Evolutionary conservation across 2,113 vertebrate genomes (phyloP).

Genomic region (Coptodon bakossiorum): DNA sequence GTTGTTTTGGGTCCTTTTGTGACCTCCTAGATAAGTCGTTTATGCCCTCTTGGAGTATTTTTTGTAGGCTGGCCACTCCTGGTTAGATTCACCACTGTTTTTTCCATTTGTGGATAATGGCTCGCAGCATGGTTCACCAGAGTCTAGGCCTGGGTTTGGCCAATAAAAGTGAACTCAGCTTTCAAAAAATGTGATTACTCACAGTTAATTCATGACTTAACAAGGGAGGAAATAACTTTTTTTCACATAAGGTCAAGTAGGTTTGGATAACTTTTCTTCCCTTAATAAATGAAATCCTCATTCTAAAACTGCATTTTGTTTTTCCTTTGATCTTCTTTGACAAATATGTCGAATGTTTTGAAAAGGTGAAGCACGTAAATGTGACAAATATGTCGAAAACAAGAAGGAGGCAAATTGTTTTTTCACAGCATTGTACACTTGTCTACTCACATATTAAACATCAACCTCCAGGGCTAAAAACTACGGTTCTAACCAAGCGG

Average conservation of each 20-base stretch:
- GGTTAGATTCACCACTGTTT: not conserved
- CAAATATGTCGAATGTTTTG: not conserved
- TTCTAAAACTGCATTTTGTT: not conserved
- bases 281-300: not conserved
- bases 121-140: fast-evolving
- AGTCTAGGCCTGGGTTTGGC: not conserved
- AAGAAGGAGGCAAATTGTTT: fast-evolving
- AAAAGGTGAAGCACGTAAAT: not conserved
- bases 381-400: not conserved
- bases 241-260: fast-evolving
- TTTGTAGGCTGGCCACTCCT: not conserved
- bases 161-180: not conserved
- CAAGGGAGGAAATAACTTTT: not conserved
- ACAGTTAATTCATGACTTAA: not conserved
- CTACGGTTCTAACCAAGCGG: not conserved
- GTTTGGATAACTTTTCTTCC: not conserved
- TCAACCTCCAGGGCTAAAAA: not conserved
- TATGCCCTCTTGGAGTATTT: not conserved
- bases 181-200: not conserved
- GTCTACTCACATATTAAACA: not conserved
- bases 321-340: not conserved
- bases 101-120: not conserved
- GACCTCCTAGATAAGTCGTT: fast-evolving
- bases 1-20: not conserved
- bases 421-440: not conserved